These are phyloP conservation scores for Hydrozoanthus tunicans DNA, from an alignment of 64 coral and sea anemone species.

Conservation along the genomic window DNA sequence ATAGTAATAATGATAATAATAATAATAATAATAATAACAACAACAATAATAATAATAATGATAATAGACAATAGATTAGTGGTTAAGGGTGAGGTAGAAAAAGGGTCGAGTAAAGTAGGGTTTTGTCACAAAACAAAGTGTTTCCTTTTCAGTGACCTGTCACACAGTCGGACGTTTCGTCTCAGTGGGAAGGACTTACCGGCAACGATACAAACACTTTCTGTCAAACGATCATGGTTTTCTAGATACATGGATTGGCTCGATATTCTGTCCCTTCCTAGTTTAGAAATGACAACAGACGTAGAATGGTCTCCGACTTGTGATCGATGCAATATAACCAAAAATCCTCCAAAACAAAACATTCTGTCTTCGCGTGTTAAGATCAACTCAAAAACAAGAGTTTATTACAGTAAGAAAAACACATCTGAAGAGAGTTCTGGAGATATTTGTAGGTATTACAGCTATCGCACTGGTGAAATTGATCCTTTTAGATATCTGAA, in stretches of 20 bases:
- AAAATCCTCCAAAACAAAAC: background rate
- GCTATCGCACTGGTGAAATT: background rate
- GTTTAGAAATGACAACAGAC: background rate
- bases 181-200: too few species aligned
- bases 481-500: background rate
- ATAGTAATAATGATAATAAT: too few species aligned
- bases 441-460: background rate
- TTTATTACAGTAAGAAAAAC: background rate
- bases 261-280: background rate
- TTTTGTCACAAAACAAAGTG: background rate
- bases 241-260: background rate
- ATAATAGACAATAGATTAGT: too few species aligned
- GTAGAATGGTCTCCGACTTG: background rate
- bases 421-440: background rate
- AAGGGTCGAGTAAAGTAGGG: too few species aligned
- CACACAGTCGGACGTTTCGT: background rate
- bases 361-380: background rate
- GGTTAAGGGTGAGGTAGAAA: too few species aligned
- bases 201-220: background rate
- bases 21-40: too few species aligned
- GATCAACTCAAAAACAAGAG: background rate
- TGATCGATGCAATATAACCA: conserved; percentile 3
- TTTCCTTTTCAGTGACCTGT: conserved; percentile 26
- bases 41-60: too few species aligned
- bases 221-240: background rate